These are phyloP conservation scores for Rhynchonycteris naso DNA, from an alignment of 2,797 vertebrate genomes.

Conservation along the genomic window DNA sequence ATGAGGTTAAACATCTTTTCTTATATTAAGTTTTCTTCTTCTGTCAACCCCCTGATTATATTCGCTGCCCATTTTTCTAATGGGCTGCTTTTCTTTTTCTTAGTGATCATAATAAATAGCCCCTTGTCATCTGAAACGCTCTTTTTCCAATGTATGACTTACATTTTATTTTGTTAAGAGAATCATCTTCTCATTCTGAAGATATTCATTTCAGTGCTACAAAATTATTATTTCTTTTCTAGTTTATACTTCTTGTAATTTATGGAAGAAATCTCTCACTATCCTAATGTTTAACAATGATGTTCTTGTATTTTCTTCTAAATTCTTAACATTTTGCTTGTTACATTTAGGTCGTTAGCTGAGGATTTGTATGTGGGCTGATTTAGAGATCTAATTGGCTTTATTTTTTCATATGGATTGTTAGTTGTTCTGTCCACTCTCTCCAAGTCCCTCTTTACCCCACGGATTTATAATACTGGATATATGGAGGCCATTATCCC, in stretches of 20 bases:
- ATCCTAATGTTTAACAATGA: background rate
- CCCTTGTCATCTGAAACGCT: background rate
- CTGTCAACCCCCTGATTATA: constrained; percentile 29
- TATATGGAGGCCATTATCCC: background rate
- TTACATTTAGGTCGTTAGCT: background rate
- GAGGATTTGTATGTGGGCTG: background rate
- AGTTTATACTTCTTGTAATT: background rate
- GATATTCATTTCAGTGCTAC: background rate
- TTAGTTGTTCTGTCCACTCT: background rate
- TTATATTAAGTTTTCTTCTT: constrained; percentile 18
- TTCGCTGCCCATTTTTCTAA: constrained; percentile 31
- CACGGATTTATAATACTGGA: background rate
- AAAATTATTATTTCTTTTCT: background rate
- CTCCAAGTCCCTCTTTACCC: background rate
- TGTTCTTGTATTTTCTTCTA: background rate
- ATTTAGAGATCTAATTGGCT: background rate
- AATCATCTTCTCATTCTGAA: constrained; percentile 22
- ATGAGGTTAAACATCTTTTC: constrained; percentile 44
- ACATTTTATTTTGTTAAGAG: background rate
- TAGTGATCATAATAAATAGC: background rate
- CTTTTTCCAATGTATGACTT: background rate
- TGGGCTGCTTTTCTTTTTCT: background rate
- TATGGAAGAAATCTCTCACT: background rate
- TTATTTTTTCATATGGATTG: background rate
- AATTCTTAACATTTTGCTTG: background rate